Base-by-base conservation (phyloP, 2,797 vertebrate species). In the Poeciliopsis gracilis region DNA sequence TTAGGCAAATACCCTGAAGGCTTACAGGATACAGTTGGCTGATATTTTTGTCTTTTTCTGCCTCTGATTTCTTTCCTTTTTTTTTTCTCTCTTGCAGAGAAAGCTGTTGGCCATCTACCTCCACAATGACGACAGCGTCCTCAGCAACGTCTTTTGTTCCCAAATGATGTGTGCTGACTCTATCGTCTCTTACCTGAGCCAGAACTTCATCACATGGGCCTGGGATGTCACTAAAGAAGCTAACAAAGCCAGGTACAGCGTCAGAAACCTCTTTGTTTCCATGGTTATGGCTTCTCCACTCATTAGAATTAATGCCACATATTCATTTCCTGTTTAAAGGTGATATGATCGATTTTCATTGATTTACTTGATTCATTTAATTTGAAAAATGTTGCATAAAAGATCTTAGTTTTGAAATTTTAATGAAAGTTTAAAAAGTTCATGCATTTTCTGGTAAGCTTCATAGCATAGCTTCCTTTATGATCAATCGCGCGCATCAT, bases 101-200 rank as follows among this genome's bases (percentile, higher is more conserved):
- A 99, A 99, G 95, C 97, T 99, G 89, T 96, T 99, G 93, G 98
- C 98, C 94, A 97, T 99, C 97, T 99, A 99, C 97, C 98, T 99
- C 96, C 98, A 99, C 95, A 98, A 99, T 0, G 98, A 99, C 83
- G 98, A 99, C 95, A 99, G 98, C 84, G 98, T 99, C 89, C 97
- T 99, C 94, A 96, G 98, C 93, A 99, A 99, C 3, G 98, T 99
- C 82, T 99, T 99, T 96, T 99, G 98, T 95, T 99, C 98, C 87
- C 98, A 99, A 94, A 98, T 99, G 97, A 97, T 99, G 94, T 99
- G 98, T 88, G 98, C 98, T 55, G 98, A 99, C 87, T 99, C 98
- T 89, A 98, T 99, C 88, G 97, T 99, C 87, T 97, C 98, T 75
- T 99, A 99, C 87, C 95, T 99, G 95, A 99, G 98, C 96, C 98